Evolutionary conservation across 2,888 invertebrate genomes (phyloP).

Genomic region (Dyspetes luteomarginatus): DNA sequence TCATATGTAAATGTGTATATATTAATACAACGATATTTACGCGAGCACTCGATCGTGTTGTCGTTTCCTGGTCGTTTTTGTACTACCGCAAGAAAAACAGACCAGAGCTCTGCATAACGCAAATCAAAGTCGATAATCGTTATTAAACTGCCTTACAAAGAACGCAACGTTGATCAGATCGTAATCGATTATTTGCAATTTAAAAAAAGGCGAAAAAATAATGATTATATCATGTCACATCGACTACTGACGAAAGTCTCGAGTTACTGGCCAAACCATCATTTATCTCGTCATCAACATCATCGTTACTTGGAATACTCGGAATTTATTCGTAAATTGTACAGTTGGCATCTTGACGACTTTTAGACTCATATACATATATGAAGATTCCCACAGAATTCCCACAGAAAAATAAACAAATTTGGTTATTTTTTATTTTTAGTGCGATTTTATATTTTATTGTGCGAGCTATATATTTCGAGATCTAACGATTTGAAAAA

Average conservation of each 20-base stretch:
- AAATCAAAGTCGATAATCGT: conserved; percentile 52
- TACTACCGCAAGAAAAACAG: conserved; percentile 22
- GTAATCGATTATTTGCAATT: conserved; percentile 24
- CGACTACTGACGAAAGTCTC: background rate
- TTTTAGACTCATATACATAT: too few relatives aligned
- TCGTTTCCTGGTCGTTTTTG: conserved; percentile 54
- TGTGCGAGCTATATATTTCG: background rate
- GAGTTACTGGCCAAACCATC: background rate
- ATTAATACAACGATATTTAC: background rate
- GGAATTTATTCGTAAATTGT: background rate
- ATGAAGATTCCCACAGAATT: too few relatives aligned
- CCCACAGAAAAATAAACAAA: too few relatives aligned
- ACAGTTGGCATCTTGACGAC: background rate
- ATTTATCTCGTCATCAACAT: background rate
- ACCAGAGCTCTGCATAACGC: conserved; percentile 56
- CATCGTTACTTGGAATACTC: background rate
- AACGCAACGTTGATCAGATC: conserved; percentile 42
- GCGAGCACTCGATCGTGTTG: background rate
- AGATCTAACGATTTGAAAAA: background rate
- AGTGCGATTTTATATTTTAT: too few relatives aligned
- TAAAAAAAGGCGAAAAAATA: background rate
- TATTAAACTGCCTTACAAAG: conserved; percentile 46
- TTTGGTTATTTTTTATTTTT: too few relatives aligned
- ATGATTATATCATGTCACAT: background rate
- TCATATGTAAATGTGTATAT: background rate